Conservation (phyloP, 2,888 invertebrate genomes). For the Poecilus cupreus region DNA sequence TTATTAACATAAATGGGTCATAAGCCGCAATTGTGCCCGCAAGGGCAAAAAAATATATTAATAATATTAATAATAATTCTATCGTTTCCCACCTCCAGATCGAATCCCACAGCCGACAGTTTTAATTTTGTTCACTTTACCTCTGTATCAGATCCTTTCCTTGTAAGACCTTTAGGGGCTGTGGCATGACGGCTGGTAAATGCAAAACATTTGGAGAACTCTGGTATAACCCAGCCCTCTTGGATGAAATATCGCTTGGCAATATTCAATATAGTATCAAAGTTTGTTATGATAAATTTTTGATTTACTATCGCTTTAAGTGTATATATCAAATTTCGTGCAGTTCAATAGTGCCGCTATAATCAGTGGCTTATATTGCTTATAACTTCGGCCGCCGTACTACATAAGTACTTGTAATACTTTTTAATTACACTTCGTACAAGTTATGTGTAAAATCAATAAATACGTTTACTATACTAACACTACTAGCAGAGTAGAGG, state of each 20-base stretch:
- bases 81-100: no score
- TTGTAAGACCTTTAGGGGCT: no score
- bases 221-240: no score
- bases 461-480: background rate
- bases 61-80: no score
- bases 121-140: background rate
- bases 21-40: no score
- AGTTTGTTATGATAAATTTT: conserved; percentile 18
- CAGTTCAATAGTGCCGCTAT: conserved; percentile 4
- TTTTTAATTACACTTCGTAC: conserved; percentile 16
- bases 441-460: conserved; percentile 11
- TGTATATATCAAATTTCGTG: background rate
- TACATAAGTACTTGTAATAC: conserved; percentile 26
- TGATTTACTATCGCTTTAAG: background rate
- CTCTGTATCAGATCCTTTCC: no score
- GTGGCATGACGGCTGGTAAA: no score
- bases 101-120: no score
- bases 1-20: no score
- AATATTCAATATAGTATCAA: background rate
- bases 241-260: background rate
- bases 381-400: background rate
- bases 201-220: no score
- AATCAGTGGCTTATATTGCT: conserved; percentile 31
- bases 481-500: background rate
- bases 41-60: no score